Conservation (phyloP, 2,113 vertebrate species). For the Psilopsiagon aymara region DNA sequence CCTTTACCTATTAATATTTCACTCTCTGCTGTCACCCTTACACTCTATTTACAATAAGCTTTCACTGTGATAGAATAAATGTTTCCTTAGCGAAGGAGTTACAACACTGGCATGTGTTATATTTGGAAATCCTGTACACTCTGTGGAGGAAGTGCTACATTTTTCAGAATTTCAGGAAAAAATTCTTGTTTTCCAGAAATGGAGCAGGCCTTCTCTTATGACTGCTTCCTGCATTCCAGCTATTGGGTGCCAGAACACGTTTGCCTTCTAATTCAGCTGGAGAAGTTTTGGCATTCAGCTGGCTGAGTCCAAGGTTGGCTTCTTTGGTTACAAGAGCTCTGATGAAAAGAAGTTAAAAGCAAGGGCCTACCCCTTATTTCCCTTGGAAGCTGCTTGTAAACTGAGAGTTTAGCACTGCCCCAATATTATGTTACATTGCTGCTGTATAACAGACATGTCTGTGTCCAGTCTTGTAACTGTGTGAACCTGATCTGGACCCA, state of each 20-base stretch:
- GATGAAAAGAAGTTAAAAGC: neutral
- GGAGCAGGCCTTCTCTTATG: neutral
- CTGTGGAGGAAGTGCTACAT: neutral
- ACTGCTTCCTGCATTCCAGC: neutral
- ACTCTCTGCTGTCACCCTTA: neutral
- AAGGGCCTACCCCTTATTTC: neutral
- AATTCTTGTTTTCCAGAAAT: neutral
- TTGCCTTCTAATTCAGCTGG: accelerated
- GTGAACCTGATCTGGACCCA: accelerated
- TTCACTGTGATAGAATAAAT: neutral
- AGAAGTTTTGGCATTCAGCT: neutral
- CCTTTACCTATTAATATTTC: neutral
- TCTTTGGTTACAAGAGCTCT: neutral
- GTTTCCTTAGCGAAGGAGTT: neutral
- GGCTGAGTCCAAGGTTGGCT: neutral
- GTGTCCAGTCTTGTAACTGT: no score
- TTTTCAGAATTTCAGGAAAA: neutral
- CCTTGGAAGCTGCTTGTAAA: neutral
- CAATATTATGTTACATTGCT: accelerated
- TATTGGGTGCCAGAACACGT: neutral
- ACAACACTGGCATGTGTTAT: neutral
- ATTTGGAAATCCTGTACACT: neutral
- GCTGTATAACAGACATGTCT: neutral
- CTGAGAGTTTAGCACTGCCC: neutral
- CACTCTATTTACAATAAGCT: neutral